Evolutionary conservation across 2,797 vertebrate species (phyloP).

Genomic region (Clamator glandarius): DNA sequence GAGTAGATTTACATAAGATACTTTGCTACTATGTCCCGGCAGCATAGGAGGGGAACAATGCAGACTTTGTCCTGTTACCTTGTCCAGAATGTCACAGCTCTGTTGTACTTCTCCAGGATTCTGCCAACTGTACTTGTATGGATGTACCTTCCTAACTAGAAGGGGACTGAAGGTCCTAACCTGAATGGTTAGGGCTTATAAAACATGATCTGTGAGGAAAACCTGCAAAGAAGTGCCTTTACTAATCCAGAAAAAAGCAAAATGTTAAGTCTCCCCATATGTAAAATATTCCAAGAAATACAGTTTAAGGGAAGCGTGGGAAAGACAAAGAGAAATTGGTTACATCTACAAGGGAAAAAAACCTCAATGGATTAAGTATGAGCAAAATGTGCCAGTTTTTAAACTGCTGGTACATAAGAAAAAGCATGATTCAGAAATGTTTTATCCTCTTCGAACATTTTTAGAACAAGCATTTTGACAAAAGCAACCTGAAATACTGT

Average conservation of each 20-base stretch:
- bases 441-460: neutral
- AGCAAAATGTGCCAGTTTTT: neutral
- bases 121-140: neutral
- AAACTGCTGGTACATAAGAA: neutral
- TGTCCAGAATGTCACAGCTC: neutral
- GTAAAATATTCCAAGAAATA: neutral
- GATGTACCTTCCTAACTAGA: neutral
- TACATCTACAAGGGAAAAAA: neutral
- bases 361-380: rapidly evolving
- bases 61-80: neutral
- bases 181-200: neutral
- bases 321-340: neutral
- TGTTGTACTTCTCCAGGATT: neutral
- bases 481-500: neutral
- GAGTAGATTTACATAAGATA: neutral
- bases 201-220: neutral
- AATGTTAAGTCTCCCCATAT: neutral
- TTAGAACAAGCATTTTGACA: slow-evolving; percentile 9
- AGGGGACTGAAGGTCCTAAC: neutral
- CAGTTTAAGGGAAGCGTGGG: neutral
- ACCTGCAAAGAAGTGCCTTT: neutral
- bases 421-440: neutral
- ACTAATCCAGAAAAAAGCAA: neutral
- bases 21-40: neutral
- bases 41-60: neutral